Conservation (phyloP, 2,888 invertebrate genomes). For the Nymphalis c-album region DNA sequence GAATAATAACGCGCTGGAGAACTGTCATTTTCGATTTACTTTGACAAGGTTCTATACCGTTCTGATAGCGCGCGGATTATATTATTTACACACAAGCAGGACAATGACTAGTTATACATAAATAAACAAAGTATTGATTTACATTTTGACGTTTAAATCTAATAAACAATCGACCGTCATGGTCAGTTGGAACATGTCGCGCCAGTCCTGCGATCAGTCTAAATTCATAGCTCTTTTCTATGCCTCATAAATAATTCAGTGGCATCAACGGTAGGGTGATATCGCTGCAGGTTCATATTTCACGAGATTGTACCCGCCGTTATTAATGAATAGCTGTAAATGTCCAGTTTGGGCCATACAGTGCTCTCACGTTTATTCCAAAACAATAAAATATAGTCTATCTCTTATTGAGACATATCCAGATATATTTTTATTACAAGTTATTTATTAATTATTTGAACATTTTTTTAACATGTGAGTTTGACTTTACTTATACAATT, state of each 20-base stretch:
- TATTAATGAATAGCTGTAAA: conserved; percentile 30
- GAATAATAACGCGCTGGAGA: too few relatives aligned
- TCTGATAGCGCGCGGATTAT: too few relatives aligned
- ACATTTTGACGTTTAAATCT: neutral
- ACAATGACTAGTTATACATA: too few relatives aligned
- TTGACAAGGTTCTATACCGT: too few relatives aligned
- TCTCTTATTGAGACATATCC: neutral
- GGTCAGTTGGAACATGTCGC: conserved; percentile 17
- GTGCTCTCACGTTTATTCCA: neutral
- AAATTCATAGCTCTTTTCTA: conserved; percentile 33
- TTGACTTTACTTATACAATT: too few relatives aligned
- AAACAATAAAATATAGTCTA: neutral
- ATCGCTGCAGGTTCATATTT: conserved; percentile 33
- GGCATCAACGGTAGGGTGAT: conserved; percentile 24
- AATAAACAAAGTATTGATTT: neutral
- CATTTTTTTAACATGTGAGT: too few relatives aligned
- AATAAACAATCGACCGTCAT: conserved; percentile 30
- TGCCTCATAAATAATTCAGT: conserved; percentile 37
- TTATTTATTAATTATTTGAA: too few relatives aligned
- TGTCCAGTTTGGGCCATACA: neutral
- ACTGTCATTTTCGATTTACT: too few relatives aligned
- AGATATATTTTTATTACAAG: too few relatives aligned
- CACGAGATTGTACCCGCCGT: conserved; percentile 27
- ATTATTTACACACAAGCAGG: too few relatives aligned
- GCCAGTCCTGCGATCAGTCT: conserved; percentile 31